phyloP scores from a whole-genome alignment of 2,797 vertebrate species.

The Gambusia yucatana region DNA sequence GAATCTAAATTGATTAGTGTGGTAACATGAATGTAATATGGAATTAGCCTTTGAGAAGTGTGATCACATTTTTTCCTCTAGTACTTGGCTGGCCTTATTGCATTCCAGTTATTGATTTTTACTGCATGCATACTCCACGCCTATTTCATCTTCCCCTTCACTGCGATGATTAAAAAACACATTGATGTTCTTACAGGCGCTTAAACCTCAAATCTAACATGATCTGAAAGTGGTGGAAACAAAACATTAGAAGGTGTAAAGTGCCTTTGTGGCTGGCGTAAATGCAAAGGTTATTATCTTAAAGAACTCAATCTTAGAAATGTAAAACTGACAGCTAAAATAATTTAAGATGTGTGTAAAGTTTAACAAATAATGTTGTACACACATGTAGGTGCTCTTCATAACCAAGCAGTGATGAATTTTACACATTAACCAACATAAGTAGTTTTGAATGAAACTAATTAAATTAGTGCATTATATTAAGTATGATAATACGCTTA shows the following conservation, averaged over 20 bases:
- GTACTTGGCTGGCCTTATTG: conserved; percentile 64
- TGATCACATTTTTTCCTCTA: conserved; percentile 69
- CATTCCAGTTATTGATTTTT: conserved; percentile 42
- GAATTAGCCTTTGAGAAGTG: conserved; percentile 77
- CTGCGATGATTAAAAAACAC: conserved; percentile 33
- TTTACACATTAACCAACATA: not conserved
- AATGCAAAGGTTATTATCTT: not conserved
- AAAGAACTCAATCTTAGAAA: not conserved
- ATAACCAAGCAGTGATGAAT: not conserved
- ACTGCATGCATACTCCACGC: conserved; percentile 21
- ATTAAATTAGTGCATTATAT: not conserved
- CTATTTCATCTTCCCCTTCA: conserved; percentile 16
- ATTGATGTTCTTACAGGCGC: conserved; percentile 35
- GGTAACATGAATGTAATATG: conserved; percentile 78
- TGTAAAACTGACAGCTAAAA: conserved; percentile 3
- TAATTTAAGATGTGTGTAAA: not conserved
- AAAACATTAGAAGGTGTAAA: conserved; percentile 21
- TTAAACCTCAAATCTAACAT: conserved; percentile 22
- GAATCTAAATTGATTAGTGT: conserved; percentile 81
- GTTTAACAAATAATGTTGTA: not conserved
- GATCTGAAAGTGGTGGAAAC: conserved; percentile 26
- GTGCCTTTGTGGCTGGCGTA: conserved; percentile 25
- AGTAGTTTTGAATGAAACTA: conserved; percentile 1
- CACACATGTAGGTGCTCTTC: not conserved
- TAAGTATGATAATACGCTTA: not conserved